phyloP scores from a whole-genome alignment of 2,797 vertebrate genomes.

The Cichlasoma orientale region DNA sequence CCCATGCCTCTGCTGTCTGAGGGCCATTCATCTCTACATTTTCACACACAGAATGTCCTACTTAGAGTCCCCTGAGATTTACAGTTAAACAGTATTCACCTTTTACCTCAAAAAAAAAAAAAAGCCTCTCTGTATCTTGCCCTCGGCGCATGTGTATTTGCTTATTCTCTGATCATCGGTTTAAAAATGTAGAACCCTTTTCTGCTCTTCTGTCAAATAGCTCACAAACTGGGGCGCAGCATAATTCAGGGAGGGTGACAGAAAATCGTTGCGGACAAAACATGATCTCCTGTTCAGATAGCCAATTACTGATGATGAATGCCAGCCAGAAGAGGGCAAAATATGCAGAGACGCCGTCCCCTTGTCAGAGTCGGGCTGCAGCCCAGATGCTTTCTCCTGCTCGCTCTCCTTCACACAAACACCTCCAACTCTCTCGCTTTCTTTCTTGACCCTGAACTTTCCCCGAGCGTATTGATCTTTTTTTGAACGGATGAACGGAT shows the following conservation, averaged over 20 bases:
- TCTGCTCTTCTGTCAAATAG: slow-evolving; percentile 49
- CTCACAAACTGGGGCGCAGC: slow-evolving; percentile 28
- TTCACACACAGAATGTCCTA: slow-evolving; percentile 60
- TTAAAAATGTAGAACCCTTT: slow-evolving; percentile 56
- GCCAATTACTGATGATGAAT: slow-evolving; percentile 69
- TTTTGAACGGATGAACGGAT: slow-evolving; percentile 48
- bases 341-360: slow-evolving; percentile 53
- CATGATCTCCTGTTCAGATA: slow-evolving; percentile 52
- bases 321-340: slow-evolving; percentile 42
- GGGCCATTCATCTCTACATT: slow-evolving; percentile 42
- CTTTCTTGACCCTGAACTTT: slow-evolving; percentile 34
- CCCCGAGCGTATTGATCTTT: slow-evolving; percentile 53
- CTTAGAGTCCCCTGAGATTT: slow-evolving; percentile 56
- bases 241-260: slow-evolving; percentile 39
- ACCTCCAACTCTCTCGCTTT: neutral
- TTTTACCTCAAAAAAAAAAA: slow-evolving; percentile 46
- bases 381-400: slow-evolving; percentile 26
- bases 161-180: slow-evolving; percentile 17
- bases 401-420: slow-evolving; percentile 6
- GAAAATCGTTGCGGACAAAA: slow-evolving; percentile 64
- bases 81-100: slow-evolving; percentile 60
- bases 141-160: slow-evolving; percentile 3
- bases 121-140: slow-evolving; percentile 14
- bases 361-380: slow-evolving; percentile 33
- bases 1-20: slow-evolving; percentile 41